Evolutionary conservation across 2,113 vertebrate genomes (phyloP).

Genomic region (Brachypodius melanocephalos): DNA sequence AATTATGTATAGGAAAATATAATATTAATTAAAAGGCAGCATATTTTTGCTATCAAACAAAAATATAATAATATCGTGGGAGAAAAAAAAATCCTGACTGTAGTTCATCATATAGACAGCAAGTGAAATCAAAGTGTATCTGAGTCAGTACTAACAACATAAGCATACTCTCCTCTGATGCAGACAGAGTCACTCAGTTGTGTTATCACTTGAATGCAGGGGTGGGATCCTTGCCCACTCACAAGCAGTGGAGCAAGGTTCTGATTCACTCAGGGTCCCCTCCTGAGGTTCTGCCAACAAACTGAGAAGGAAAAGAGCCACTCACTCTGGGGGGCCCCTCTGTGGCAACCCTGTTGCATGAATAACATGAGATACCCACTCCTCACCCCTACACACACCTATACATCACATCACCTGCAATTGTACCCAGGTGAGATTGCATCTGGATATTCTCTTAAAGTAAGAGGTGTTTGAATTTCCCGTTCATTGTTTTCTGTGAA

Average conservation of each 20-base stretch:
- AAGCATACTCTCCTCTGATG: not conserved
- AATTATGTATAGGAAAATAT: not conserved
- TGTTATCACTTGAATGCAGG: not conserved
- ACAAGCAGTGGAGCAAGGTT: not conserved
- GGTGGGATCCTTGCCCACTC: not conserved
- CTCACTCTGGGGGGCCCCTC: not conserved
- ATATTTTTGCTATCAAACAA: not conserved
- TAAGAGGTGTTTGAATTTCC: not conserved
- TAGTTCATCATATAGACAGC: not conserved
- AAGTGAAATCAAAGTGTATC: not conserved
- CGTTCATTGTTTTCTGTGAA: not conserved
- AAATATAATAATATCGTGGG: not conserved
- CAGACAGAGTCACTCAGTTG: not conserved
- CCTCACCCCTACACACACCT: not conserved
- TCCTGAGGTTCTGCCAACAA: not conserved
- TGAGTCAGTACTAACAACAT: not conserved
- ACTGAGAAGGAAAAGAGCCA: not conserved
- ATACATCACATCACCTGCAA: fast-evolving
- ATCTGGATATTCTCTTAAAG: not conserved
- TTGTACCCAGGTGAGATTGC: not conserved
- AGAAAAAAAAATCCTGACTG: not conserved
- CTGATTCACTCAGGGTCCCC: not conserved
- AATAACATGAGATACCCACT: not conserved
- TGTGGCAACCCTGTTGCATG: no score
- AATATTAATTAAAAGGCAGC: not conserved